Percentiles rank a stretch among this genome's conserved stretches.
These are phyloP conservation scores for Noctuana brunneofusca DNA, from an alignment of 2,888 invertebrate genomes.

Conservation along the genomic window DNA sequence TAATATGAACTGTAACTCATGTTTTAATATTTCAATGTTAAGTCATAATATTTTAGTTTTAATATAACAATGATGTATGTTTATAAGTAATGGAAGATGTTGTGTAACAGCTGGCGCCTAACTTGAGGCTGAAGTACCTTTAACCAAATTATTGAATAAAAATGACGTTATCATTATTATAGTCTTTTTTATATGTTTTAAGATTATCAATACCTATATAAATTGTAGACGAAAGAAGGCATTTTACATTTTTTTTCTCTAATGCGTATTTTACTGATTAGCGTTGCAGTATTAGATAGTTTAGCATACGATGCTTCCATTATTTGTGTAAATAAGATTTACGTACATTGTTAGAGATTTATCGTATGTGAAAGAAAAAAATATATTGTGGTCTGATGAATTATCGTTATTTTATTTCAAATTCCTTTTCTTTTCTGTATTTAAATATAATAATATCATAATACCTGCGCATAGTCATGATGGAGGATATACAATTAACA, in stretches of 20 bases:
- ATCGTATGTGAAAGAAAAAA: slow-evolving; percentile 61
- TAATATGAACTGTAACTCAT: neutral
- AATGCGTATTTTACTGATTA: slow-evolving; percentile 45
- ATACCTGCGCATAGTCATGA: neutral
- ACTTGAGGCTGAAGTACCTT: slow-evolving; percentile 28
- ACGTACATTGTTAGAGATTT: slow-evolving; percentile 72
- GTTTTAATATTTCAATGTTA: neutral
- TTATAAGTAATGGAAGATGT: slow-evolving; percentile 15
- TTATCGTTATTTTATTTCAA: slow-evolving; percentile 51
- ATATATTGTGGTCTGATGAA: slow-evolving; percentile 74
- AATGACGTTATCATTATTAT: slow-evolving; percentile 31
- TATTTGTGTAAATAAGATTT: slow-evolving; percentile 76
- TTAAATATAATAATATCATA: neutral
- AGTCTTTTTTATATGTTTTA: slow-evolving; percentile 28
- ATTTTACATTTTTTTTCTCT: slow-evolving; percentile 39
- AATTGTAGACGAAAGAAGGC: slow-evolving; percentile 23
- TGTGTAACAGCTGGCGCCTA: slow-evolving; percentile 18
- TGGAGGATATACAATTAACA: too few species aligned
- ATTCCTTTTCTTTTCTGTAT: neutral
- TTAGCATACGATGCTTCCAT: slow-evolving; percentile 75
- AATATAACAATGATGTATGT: neutral
- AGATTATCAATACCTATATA: slow-evolving; percentile 21
- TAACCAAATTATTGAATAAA: slow-evolving; percentile 34
- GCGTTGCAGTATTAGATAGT: slow-evolving; percentile 67
- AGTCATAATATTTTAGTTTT: slow-evolving; percentile 6